Conservation (phyloP, 2,888 invertebrate genomes). For the Macrosoma leucophasiata region DNA sequence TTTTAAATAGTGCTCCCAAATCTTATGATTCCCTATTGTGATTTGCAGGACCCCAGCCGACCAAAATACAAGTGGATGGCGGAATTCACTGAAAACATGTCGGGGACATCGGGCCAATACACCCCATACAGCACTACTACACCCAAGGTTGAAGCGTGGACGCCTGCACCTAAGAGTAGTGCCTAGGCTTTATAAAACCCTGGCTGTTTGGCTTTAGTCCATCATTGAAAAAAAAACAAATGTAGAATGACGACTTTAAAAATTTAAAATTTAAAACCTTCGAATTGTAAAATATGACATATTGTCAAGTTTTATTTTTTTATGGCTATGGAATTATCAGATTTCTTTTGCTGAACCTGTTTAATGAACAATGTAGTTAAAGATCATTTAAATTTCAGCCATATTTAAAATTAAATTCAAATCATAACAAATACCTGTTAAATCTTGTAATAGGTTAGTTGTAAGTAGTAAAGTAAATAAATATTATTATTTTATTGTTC, state of each 20-base stretch:
- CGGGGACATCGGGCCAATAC: slow-evolving; percentile 88
- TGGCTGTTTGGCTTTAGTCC: no score
- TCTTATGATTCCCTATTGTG: slow-evolving; percentile 35
- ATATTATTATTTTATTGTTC: slow-evolving; percentile 20
- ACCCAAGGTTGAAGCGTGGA: slow-evolving; percentile 93
- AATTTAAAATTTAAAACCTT: no score
- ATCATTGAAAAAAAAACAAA: no score
- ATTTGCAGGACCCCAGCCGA: slow-evolving; percentile 78
- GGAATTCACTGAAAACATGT: slow-evolving; percentile 88
- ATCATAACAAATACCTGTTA: not conserved
- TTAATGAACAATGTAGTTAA: no score
- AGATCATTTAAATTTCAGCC: no score
- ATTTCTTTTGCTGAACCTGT: not conserved
- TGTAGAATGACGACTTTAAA: no score
- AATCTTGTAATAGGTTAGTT: slow-evolving; percentile 32
- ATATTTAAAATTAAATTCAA: not conserved
- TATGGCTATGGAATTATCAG: no score
- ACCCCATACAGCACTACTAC: slow-evolving; percentile 93
- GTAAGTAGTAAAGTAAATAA: slow-evolving; percentile 58
- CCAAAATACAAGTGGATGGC: slow-evolving; percentile 92
- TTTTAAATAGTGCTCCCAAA: slow-evolving; percentile 63
- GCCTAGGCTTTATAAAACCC: no score
- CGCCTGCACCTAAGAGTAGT: slow-evolving; percentile 49
- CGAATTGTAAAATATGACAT: no score
- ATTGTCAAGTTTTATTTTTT: no score